These are phyloP conservation scores for Pseudopodoces humilis DNA, from an alignment of 2,113 vertebrate species.

Conservation along the genomic window DNA sequence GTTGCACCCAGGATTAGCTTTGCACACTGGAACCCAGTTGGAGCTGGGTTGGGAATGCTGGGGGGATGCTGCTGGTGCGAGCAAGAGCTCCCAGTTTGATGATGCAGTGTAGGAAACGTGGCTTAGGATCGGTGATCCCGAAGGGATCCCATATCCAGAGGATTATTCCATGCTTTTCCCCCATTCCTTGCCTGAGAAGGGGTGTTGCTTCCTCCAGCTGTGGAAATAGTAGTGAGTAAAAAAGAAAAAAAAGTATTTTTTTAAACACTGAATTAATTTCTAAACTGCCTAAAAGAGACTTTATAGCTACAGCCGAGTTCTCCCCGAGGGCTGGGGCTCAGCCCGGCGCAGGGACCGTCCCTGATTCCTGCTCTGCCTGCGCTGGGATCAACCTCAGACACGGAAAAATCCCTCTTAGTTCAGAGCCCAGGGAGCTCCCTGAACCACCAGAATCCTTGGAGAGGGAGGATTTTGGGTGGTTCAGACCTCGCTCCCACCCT, in stretches of 20 bases:
- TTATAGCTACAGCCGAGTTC: neutral
- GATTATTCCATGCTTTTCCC: neutral
- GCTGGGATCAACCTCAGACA: neutral
- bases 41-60: neutral
- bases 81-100: neutral
- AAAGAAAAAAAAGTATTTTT: conserved; percentile 34
- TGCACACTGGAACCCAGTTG: neutral
- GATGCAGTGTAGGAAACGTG: neutral
- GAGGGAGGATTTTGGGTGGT: neutral
- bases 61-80: neutral
- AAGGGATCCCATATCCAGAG: neutral
- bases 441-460: neutral
- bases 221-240: neutral
- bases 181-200: neutral
- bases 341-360: accelerated
- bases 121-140: neutral
- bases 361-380: neutral
- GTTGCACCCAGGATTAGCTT: accelerated
- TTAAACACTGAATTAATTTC: conserved; percentile 45
- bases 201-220: conserved; percentile 6
- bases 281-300: conserved; percentile 25
- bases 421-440: neutral
- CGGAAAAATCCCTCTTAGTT: neutral
- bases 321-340: neutral
- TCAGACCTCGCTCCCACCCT: neutral